Conservation (phyloP, 2,113 vertebrate genomes). For the Dunckerocampus dactyliophorus region DNA sequence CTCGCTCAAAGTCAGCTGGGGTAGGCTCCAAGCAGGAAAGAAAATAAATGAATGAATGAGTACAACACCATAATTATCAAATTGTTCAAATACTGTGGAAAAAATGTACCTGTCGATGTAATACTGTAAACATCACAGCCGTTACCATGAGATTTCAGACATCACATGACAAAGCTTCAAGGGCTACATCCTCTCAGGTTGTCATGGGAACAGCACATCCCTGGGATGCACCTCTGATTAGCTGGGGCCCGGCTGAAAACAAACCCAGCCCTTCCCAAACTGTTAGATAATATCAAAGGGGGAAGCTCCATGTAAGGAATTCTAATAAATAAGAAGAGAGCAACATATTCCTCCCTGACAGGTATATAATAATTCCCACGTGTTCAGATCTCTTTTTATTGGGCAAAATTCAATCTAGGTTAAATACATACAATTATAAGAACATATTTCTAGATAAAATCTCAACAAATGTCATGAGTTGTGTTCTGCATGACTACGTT, state of each 20-base stretch:
- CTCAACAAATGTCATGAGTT: neutral
- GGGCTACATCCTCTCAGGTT: conserved; percentile 66
- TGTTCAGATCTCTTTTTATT: conserved; percentile 46
- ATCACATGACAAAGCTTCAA: conserved; percentile 67
- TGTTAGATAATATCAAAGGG: conserved; percentile 28
- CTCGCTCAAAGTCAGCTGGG: too few relatives aligned
- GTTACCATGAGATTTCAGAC: conserved; percentile 49
- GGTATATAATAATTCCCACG: conserved; percentile 29
- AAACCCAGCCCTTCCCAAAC: conserved; percentile 27
- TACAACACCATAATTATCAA: neutral
- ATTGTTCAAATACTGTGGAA: neutral
- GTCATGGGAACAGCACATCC: conserved; percentile 72
- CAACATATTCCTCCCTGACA: neutral
- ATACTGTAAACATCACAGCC: conserved; percentile 25
- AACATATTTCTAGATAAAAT: neutral
- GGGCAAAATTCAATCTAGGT: conserved; percentile 50
- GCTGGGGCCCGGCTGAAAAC: conserved; percentile 32
- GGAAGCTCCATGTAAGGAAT: conserved; percentile 8
- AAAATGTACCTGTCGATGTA: conserved; percentile 3
- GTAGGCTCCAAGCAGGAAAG: too few relatives aligned
- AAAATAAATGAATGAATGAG: too few relatives aligned
- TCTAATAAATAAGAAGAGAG: neutral
- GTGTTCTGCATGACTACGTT: conserved; percentile 8
- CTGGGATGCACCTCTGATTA: conserved; percentile 45
- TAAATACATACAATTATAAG: conserved; percentile 26